phyloP scores from a whole-genome alignment of 2,888 invertebrate species.

The Pimpla rufipes region DNA sequence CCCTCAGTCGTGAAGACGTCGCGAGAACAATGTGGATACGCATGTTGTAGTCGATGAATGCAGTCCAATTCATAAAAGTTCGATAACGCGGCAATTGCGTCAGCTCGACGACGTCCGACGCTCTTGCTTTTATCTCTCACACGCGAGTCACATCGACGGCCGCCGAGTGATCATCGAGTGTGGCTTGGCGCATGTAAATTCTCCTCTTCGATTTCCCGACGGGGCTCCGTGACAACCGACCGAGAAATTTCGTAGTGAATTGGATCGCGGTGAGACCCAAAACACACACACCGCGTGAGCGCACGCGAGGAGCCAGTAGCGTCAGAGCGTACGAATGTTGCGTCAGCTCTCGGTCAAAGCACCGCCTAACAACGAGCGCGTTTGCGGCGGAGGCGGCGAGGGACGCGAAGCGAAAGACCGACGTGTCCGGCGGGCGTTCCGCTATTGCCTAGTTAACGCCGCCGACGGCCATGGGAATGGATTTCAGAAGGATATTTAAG shows the following conservation, averaged over 20 bases:
- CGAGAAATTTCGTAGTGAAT: background rate
- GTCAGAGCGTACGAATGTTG: conserved; percentile 52
- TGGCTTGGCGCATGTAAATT: background rate
- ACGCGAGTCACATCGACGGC: background rate
- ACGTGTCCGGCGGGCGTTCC: background rate
- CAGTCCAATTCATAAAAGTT: background rate
- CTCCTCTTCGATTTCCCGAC: background rate
- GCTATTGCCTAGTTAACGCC: conserved; percentile 4
- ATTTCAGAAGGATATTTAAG: conserved; percentile 29
- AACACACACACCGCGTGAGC: background rate
- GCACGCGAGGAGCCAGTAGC: conserved; percentile 13
- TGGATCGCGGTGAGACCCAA: background rate
- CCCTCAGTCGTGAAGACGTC: too few species aligned
- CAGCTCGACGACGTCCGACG: background rate
- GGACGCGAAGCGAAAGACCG: background rate
- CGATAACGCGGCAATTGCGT: background rate
- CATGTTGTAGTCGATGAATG: too few species aligned
- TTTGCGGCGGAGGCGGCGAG: background rate
- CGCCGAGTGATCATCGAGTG: background rate
- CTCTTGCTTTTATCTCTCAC: background rate
- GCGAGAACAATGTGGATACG: too few species aligned
- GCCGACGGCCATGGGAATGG: conserved; percentile 25
- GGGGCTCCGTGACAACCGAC: background rate
- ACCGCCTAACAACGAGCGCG: conserved; percentile 18
- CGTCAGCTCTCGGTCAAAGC: conserved; percentile 47